A percentile compares a stretch with the other conserved stretches of the same genome.
These are phyloP conservation scores for Heliconius hewitsoni DNA, from an alignment of 1,140 invertebrate genomes.

Conservation along the genomic window DNA sequence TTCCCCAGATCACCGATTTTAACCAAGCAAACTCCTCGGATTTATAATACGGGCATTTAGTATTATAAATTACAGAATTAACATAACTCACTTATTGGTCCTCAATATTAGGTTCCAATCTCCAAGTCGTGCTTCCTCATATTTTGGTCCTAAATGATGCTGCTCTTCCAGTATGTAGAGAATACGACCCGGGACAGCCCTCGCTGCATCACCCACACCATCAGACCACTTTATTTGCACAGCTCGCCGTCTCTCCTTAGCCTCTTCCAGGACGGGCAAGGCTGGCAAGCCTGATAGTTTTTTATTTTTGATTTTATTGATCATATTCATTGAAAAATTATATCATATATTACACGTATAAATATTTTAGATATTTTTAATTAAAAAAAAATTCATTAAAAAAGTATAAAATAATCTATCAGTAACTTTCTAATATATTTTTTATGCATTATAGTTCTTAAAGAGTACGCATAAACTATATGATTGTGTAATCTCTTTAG, in stretches of 20 bases:
- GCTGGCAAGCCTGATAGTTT: conserved; percentile 63
- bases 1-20: too few species aligned
- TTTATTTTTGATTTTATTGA: too few species aligned
- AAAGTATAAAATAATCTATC: background rate
- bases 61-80: background rate
- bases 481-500: background rate
- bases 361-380: too few species aligned
- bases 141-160: conserved; percentile 70
- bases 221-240: conserved; percentile 67
- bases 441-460: background rate
- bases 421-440: background rate
- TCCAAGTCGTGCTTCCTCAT: conserved; percentile 68
- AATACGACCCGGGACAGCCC: conserved; percentile 64
- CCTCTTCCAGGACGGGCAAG: conserved; percentile 61
- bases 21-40: too few species aligned
- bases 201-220: conserved; percentile 68
- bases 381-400: too few species aligned
- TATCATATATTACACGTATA: too few species aligned
- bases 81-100: conserved; percentile 65
- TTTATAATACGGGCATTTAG: too few species aligned
- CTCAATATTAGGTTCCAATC: conserved; percentile 68
- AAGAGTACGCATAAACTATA: background rate
- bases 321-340: too few species aligned
- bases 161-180: conserved; percentile 72
- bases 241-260: conserved; percentile 63